Base-by-base conservation (phyloP, 2,113 vertebrate genomes). In the Hemicordylus capensis region DNA sequence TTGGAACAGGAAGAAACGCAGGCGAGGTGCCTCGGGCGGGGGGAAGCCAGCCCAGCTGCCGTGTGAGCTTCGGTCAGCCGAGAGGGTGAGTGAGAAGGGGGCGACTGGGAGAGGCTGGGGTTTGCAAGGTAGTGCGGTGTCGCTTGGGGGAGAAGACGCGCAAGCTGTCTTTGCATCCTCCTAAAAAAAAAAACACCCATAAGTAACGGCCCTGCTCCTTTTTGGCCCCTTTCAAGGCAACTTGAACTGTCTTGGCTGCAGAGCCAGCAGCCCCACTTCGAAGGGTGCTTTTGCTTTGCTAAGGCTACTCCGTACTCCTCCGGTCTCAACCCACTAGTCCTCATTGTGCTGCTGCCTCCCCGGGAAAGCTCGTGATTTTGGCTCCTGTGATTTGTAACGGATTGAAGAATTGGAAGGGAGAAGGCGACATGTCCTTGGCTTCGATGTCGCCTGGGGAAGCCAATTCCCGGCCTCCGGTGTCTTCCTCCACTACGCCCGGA, bases 271-370 rank as follows among this genome's bases (percentile, higher is more conserved):
- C 17, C 58, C 24, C 58, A 2, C 17, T 26, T 24, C 6, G 24
- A n/a, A 1, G 15, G 73, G 9, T 2, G 6, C 54, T 7, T 6
- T 17, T 19, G 7, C 56, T 42, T n/a, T 11, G 26, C 37, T 31
- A 11, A 9, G 28, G 8, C 1, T 3, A 3, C 28, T 37, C 17
- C 24, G 5, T 26, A 19, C 31, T 14, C 4, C 1, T 24, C n/a
- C 42, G 14, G 42, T 15, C 3, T 84, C 8, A 64, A 76, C 48
- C 19, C 12, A 1, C 63, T 44, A 77, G 61, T 69, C 63, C 19
- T 59, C 83, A 19, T 48, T 11, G 48, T 7, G 28, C 37, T 7
- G 28, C 37, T 22, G 8, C 31, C 44, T 4, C 63, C 24, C 39
- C 10, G 28, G 48, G 3, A 34, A 58, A 39, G 3, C 22, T 12